Base-by-base conservation (phyloP, 2,888 invertebrate species). In the Eurytoma adleriae region DNA sequence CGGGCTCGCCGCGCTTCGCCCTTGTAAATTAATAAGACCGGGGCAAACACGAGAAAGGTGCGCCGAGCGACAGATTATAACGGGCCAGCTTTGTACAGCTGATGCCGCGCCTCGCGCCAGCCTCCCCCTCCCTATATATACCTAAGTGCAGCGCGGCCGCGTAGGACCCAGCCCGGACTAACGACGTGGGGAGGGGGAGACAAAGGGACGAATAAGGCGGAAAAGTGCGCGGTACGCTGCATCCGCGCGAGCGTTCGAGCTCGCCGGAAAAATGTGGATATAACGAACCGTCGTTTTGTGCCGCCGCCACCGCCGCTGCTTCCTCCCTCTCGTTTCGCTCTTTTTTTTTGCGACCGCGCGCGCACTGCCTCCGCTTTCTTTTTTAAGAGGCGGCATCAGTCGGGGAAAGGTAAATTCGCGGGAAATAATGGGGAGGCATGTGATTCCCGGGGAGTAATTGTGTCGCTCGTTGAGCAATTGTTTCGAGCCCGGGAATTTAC, bases 41-140 rank as follows among this genome's bases (percentile, higher is more conserved):
- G 40, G 52, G 68, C 71, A 66, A 57, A 78, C 66, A 78, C 78
- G 71, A 27, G 78, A 57, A 66, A 78, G 71, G 57, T 57, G 70
- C 64, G 69, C 75, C 69, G 69, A 61, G 62, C 66, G 78, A 64
- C 71, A 78, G 70, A 78, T 78, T 78, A 78, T 78, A 78, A 71
- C 71, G 59, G 78, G 13, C 40, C 66, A 52, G 71, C 78, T 71
- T 78, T 78, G 78, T 78, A 66, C 71, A 71, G 66, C 66, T 70
- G 70, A 78, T 69, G 52, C 68, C 61, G 16, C 5, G 30, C 56
- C 48, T 40, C 69, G 56, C 52, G 20, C 52, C 24, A 5, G 5
- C 14, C 66, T 24, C 5, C 27, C 16, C 12, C n/a, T 69, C 7
- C 18, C 13, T 30, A 10, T 68, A 48, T 66, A 66, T 66, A 48